Conservation (phyloP, 2,113 vertebrate species). For the Procavia capensis region DNA sequence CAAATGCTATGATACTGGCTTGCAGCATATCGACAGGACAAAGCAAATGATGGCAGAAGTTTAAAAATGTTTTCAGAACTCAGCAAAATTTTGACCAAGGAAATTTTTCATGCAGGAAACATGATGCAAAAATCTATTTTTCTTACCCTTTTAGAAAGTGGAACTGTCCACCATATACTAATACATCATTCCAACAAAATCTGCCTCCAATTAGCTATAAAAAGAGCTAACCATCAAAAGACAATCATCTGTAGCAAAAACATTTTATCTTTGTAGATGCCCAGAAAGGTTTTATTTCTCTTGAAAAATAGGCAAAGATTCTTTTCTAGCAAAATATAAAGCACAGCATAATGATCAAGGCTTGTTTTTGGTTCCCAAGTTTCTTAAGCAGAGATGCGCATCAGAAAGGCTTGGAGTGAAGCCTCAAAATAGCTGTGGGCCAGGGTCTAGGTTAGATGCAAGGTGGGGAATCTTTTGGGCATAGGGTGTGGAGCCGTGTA, state of each 20-base stretch:
- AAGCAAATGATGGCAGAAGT: slow-evolving; percentile 39
- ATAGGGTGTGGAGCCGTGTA: background rate
- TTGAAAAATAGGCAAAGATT: slow-evolving; percentile 51
- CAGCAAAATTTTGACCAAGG: slow-evolving; percentile 55
- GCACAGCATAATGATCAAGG: background rate
- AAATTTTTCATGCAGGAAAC: slow-evolving; percentile 40
- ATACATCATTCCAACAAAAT: slow-evolving; percentile 43
- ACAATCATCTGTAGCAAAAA: slow-evolving; percentile 60
- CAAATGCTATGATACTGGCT: slow-evolving; percentile 42
- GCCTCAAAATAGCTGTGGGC: background rate
- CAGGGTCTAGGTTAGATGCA: background rate
- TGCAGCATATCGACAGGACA: slow-evolving; percentile 12
- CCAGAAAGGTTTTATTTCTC: slow-evolving; percentile 56
- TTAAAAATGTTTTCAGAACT: slow-evolving; percentile 56
- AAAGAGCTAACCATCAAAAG: slow-evolving; percentile 54
- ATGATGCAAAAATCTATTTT: slow-evolving; percentile 52
- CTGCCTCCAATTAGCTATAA: slow-evolving; percentile 55
- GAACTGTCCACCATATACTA: slow-evolving; percentile 43
- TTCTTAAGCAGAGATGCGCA: slow-evolving; percentile 3
- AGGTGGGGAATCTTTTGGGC: background rate
- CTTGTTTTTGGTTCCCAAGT: slow-evolving; percentile 50
- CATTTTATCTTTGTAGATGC: slow-evolving; percentile 55
- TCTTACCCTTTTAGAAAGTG: slow-evolving; percentile 58
- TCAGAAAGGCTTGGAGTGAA: background rate
- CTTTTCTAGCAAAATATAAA: slow-evolving; percentile 52